phyloP scores from a whole-genome alignment of 1,140 invertebrate species.

The Propsilocerus akamusi region DNA sequence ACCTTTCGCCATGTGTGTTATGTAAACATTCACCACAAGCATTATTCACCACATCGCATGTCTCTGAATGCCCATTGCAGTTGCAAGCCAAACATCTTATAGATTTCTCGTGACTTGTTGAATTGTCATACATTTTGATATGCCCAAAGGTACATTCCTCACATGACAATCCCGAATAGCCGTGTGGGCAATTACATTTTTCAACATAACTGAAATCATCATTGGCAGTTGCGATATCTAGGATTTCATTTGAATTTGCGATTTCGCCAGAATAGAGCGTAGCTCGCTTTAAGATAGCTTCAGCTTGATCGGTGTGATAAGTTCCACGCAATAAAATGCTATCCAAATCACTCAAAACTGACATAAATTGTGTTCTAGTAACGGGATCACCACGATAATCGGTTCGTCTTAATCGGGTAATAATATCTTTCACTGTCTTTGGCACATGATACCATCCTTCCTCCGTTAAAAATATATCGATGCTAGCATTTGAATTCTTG shows the following conservation, averaged over 20 bases:
- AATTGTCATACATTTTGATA: conserved; percentile 46
- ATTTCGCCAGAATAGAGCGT: conserved; percentile 20
- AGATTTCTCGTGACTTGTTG: conserved; percentile 26
- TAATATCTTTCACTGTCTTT: conserved; percentile 35
- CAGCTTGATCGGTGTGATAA: conserved; percentile 87
- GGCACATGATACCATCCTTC: conserved; percentile 54
- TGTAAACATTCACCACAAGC: conserved; percentile 55
- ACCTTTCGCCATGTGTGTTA: conserved; percentile 37
- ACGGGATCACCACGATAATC: conserved; percentile 43
- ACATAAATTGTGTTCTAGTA: conserved; percentile 60
- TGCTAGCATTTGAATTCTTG: conserved; percentile 22
- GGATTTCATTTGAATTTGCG: conserved; percentile 10
- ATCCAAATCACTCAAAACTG: conserved; percentile 60
- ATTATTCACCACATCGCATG: conserved; percentile 59
- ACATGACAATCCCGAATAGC: conserved; percentile 63
- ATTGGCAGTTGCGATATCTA: conserved; percentile 13
- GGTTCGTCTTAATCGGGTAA: conserved; percentile 29
- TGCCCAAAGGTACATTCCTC: conserved; percentile 72
- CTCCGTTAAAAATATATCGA: conserved; percentile 47
- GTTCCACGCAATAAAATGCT: conserved; percentile 72
- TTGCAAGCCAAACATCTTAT: conserved; percentile 69
- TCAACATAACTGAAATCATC: conserved; percentile 32
- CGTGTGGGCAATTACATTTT: conserved; percentile 40
- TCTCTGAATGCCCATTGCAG: conserved; percentile 73
- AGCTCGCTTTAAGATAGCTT: conserved; percentile 36